Base-by-base conservation (phyloP, 2,113 vertebrate genomes). In the Pipa parva region DNA sequence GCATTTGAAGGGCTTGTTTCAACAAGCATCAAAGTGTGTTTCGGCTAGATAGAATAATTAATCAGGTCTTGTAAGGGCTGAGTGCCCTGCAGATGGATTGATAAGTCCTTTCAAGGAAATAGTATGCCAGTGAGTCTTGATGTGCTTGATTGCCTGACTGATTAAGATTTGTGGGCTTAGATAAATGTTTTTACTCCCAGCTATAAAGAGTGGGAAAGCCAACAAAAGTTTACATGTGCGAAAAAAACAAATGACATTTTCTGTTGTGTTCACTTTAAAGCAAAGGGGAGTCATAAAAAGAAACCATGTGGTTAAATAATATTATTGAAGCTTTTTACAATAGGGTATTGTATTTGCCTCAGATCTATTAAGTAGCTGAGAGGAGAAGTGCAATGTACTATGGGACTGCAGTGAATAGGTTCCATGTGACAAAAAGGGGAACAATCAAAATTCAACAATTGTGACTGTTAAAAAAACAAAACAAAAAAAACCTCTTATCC, bases 51-150 rank as follows among this genome's bases (percentile, higher is more conserved):
- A 79, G 78, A 78, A 66, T 78, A 75, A 81, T 92, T 91, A 91
- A 95, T 95, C 89, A 91, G 71, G 74, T 63, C 49, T 68, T 51
- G 91, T 89, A 88, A 85, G 78, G 91, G 86, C 78, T 91, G 82
- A 88, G 85, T 79, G 87, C 87, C 68, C 85, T 78, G 78, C 86
- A 92, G 93, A 96, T 91, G 91, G 85, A 89, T 90, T 79, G 85
- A 89, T 87, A 79, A 82, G 68, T 79, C 78, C 60, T 87, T 77
- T 69, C 71, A 85, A 96, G 93, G 91, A 92, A 95, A 92, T 90
- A 85, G 85, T 83, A 89, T 86, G 88, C 76, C 79, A 72, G 86
- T 90, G 86, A 88, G 89, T 76, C 63, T 73, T 73, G 83, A 84
- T 78, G 77, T 65, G 85, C 90, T 82, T 83, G 72, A 79, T 81